phyloP scores from a whole-genome alignment of 30 jellyfish, hydroid and myxozoan species.

The Cassiopea andromeda region DNA sequence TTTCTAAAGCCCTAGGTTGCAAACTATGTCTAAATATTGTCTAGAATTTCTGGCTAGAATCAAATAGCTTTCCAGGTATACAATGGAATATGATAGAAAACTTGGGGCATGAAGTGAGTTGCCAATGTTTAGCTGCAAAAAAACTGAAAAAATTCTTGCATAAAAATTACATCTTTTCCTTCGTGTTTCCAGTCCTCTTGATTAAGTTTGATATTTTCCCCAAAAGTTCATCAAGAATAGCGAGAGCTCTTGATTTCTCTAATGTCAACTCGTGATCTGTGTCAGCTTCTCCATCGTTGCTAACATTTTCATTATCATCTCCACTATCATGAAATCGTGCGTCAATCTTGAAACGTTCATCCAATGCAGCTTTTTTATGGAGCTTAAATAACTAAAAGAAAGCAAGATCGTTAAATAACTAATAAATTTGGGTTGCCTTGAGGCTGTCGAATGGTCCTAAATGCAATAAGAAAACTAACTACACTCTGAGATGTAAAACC shows the following conservation, averaged over 20 bases:
- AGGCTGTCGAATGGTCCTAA: too few species aligned
- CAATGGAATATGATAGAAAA: too few species aligned
- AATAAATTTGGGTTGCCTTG: background rate
- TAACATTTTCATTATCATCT: background rate
- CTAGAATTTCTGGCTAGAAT: too few species aligned
- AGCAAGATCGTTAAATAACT: background rate
- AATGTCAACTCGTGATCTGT: constrained; percentile 17
- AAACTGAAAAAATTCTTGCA: background rate
- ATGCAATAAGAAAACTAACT: too few species aligned
- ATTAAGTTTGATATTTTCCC: constrained; percentile 18
- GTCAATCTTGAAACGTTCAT: constrained; percentile 86
- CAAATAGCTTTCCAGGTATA: too few species aligned
- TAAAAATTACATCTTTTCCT: background rate
- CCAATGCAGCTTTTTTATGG: constrained; percentile 78
- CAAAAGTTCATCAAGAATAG: constrained; percentile 59
- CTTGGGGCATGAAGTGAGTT: too few species aligned
- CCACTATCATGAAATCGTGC: constrained; percentile 67
- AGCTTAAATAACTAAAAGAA: constrained; percentile 70
- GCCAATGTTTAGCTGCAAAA: too few species aligned
- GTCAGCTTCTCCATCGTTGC: constrained; percentile 33
- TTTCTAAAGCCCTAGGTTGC: too few species aligned
- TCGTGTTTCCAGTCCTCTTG: constrained; percentile 4
- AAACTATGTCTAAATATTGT: too few species aligned
- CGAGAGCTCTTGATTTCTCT: constrained; percentile 53
- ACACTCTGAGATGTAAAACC: too few species aligned